Percentiles rank a stretch among this genome's conserved stretches.
phyloP scores from a whole-genome alignment of 2,797 vertebrate genomes.

The Ctenochaetus hawaiiensis region DNA sequence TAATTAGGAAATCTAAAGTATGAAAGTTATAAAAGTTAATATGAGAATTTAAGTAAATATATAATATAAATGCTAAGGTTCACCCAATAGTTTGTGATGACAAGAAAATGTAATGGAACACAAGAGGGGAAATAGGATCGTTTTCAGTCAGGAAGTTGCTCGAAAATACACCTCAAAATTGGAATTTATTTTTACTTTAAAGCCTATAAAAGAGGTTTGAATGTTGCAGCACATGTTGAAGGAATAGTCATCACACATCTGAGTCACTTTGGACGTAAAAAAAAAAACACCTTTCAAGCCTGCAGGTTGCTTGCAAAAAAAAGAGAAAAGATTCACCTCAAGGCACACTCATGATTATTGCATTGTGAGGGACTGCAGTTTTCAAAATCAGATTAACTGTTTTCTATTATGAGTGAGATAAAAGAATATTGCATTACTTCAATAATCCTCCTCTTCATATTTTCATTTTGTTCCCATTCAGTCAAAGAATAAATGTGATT shows the following conservation, averaged over 20 bases:
- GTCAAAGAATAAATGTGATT: not conserved
- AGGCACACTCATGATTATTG: not conserved
- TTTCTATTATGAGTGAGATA: not conserved
- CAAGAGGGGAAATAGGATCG: not conserved
- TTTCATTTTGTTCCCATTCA: conserved; percentile 20
- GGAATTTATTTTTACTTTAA: not conserved
- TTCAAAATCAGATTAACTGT: not conserved
- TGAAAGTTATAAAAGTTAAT: no score
- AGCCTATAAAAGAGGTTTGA: conserved; percentile 8
- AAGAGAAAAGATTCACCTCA: not conserved
- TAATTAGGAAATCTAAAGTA: no score
- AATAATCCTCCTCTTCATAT: not conserved
- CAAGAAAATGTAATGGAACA: no score
- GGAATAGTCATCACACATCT: not conserved
- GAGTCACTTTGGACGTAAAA: not conserved
- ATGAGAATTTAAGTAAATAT: no score
- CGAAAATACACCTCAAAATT: not conserved
- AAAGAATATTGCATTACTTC: no score
- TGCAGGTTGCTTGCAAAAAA: not conserved
- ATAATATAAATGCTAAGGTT: no score
- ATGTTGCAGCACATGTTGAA: not conserved
- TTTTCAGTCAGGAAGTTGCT: not conserved
- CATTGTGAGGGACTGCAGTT: not conserved
- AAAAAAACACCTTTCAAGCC: conserved; percentile 1
- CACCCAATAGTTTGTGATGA: no score